Base-by-base conservation (phyloP, 2,113 vertebrate genomes). In the Crypturellus undulatus region DNA sequence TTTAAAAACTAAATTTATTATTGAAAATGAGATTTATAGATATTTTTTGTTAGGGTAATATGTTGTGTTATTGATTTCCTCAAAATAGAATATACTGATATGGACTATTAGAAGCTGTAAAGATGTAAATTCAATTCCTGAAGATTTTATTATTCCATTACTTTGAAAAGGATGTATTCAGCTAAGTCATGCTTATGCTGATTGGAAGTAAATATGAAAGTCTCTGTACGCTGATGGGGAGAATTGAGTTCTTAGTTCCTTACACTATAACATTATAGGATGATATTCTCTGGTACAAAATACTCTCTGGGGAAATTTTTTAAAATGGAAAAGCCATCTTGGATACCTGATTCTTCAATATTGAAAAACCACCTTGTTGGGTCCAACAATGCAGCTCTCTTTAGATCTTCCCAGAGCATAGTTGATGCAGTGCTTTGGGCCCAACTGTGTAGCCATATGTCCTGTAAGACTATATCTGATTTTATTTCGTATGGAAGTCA, bases 1-100 rank as follows among this genome's bases (percentile, higher is more conserved):
- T 89, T 84, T 86, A 34, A 92, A 89, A 90, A 97, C 92, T 90
- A 93, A 85, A 92, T 93, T 94, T 93, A 83, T 93, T 96, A 47
- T 84, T 94, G 73, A 83, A 93, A 96, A 96, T 92, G 68, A 91
- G 96, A 87, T 96, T 88, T 36, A 92, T 92, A 86, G 73, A 47
- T 93, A 89, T 89, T 96, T 96, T 95, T 59, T 94, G 49, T 77
- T 96, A 68, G 68, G 56, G 34, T 77, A 94, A 73, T 92, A 56
- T 59, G 43, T 59, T 79, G 15, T 59, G 30, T 69, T 96, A 81
- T 92, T 93, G 67, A 85, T 93, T 93, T 84, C 58, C 62, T 76
- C 32, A 88, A 81, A 91, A 56, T 73, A 95, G 80, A 90, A 79
- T 93, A 62, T 94, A 89, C 90, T 88, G 69, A 94, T 96, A 65